A percentile compares a stretch with the other conserved stretches of the same genome.
Evolutionary conservation across 2,113 vertebrate species (phyloP).

Genomic region (Lophochroa leadbeateri): DNA sequence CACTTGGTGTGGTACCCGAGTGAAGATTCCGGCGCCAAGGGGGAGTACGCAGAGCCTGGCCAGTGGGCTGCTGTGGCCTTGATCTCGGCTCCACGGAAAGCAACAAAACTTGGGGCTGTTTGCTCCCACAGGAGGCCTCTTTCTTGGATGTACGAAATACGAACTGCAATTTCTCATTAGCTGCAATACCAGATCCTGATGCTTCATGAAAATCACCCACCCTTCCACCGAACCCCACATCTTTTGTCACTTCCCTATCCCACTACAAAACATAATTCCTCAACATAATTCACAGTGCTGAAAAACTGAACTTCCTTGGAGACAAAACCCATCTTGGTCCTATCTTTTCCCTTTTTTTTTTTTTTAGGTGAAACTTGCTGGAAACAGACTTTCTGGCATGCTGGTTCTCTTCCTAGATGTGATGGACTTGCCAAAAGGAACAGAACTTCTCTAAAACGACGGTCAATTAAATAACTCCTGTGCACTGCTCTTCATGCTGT

Average conservation of each 20-base stretch:
- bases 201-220: not conserved
- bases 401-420: not conserved
- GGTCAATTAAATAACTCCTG: conserved; percentile 12
- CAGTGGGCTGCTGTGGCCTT: not conserved
- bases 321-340: accelerated
- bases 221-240: not conserved
- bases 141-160: not conserved
- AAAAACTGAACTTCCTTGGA: not conserved
- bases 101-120: not conserved
- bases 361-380: not conserved
- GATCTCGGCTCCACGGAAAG: not conserved
- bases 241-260: not conserved
- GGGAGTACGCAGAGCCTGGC: not conserved
- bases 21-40: not conserved
- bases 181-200: not conserved
- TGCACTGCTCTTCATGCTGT: not conserved
- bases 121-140: not conserved
- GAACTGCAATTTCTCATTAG: not conserved
- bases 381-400: not conserved
- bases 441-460: not conserved
- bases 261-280: not conserved
- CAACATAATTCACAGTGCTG: not conserved
- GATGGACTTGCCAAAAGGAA: not conserved
- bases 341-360: not conserved
- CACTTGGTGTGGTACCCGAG: not conserved